Base-by-base conservation (phyloP, 2,888 invertebrate genomes). In the Rosalia funebris region DNA sequence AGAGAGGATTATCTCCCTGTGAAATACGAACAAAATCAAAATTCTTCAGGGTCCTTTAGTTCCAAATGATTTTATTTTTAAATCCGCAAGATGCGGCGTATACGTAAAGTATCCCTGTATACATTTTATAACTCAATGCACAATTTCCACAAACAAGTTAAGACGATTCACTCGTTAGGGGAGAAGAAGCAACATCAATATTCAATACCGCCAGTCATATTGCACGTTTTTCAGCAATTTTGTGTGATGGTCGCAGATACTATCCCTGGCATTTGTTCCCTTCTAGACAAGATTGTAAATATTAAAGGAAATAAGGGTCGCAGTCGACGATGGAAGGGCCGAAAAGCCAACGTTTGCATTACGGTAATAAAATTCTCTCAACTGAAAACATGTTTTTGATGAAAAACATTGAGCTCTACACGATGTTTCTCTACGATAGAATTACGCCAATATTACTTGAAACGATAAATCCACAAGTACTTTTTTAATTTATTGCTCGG, bases 271-370 rank as follows among this genome's bases (percentile, higher is more conserved):
- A 16, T 52, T 52, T 52, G 41, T 41, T 52, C 52, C 52, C 61
- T 57, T 47, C 57, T 48, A 61, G 52, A 57, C 57, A 62, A 66
- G 64, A 61, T 69, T 70, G 71, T 71, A 69, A 71, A 72, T 71
- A 72, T 72, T 72, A 72, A 68, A 71, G 66, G 68, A 69, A 66
- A 70, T 69, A 64, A 68, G 68, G 70, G 68, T 65, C 66, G 64
- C 36, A 50, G 64, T 34, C 54, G 34, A 41, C 17, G 67, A 50
- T 55, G 56, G 59, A 53, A 47, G 59, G 58, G 55, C 69, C 66
- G 68, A 65, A 73, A 70, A 72, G 70, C 67, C 62, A 70, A 72
- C 70, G 69, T 71, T 67, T 64, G 65, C 68, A 63, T 69, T 58
- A 68, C 54, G 63, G 66, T 60, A 69, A 71, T 69, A 69, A 71